Base-by-base conservation (phyloP, 2,113 vertebrate species). In the Mixornis gularis region DNA sequence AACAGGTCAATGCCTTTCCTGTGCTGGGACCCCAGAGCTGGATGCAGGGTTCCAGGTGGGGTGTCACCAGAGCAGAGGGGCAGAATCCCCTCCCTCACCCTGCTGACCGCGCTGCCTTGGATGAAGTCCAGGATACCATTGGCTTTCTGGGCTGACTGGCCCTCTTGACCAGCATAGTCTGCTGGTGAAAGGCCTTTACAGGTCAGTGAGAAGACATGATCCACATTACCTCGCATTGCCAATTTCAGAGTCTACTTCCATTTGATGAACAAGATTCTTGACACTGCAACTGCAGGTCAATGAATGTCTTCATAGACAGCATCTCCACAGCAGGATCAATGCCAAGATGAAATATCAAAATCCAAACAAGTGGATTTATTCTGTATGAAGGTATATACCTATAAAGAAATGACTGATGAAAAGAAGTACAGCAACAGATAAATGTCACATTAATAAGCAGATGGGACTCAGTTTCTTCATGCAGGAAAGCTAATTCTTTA, bases 1-100 rank as follows among this genome's bases (percentile, higher is more conserved):
- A 46, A 5, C 0, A 0, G 3, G 1, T 15, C 19, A 0, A 1
- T 40, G 17, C 2, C 20, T 13, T 34, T 66, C 44, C 53, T 52
- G 11, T 34, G 25, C 29, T 34, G 46, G 6, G 4, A 13, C 13
- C 7, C 6, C 60, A 52, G 44, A 30, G 13, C 22, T 59, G 44
- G 41, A 8, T 19, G 29, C 38, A 66, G 29, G 0, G 5, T 12
- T 73, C 8, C 38, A 65, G 13, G 8, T 29, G 19, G 19, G 16
- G 1, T 59, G 12, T 38, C n/a, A 44, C 13, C 24, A 82, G 24
- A 77, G 18, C 30, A 78, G 32, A 71, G 38, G 19, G 18, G 2
- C 24, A 46, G 27, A 73, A 52, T 52, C 20, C 17, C 24, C 16
- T 60, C 6, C 6, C 10, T 29, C 0, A 0, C 17, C 27, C 26